phyloP scores from a whole-genome alignment of 2,888 invertebrate genomes.

The Cataglyphis albicans region DNA sequence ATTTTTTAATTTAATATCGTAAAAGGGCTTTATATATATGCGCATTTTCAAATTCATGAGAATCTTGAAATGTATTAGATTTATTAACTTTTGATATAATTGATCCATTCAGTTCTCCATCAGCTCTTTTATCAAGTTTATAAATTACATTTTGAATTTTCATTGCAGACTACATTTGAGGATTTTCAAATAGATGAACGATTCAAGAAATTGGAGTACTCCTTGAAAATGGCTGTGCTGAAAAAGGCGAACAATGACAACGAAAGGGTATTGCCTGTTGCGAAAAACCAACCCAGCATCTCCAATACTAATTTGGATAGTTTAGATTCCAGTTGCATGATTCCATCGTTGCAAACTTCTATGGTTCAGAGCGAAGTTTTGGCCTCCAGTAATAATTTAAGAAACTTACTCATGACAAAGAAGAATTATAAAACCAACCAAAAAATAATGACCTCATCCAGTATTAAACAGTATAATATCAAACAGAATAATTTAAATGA shows the following conservation, averaged over 20 bases:
- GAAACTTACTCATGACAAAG: constrained; percentile 66
- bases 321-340: constrained; percentile 64
- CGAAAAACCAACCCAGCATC: constrained; percentile 67
- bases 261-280: constrained; percentile 2
- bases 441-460: constrained; percentile 73
- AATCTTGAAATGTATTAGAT: too few species aligned
- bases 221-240: constrained; percentile 71
- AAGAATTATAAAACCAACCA: not conserved
- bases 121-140: not conserved
- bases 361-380: constrained; percentile 77
- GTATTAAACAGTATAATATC: constrained; percentile 65
- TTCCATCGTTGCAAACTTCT: constrained; percentile 61
- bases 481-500: constrained; percentile 47
- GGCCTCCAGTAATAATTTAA: constrained; percentile 79
- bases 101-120: too few species aligned
- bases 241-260: constrained; percentile 43
- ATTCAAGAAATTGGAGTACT: constrained; percentile 74
- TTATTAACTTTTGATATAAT: not conserved
- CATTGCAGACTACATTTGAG: constrained; percentile 72
- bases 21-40: too few species aligned
- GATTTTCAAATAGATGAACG: constrained; percentile 75
- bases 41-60: too few species aligned
- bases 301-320: constrained; percentile 77
- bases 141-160: not conserved
- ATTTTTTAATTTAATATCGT: too few species aligned